A percentile compares a stretch with the other conserved stretches of the same genome.
Evolutionary conservation across 1,140 invertebrate species (phyloP).

Genomic region (Drosophila baimaii): DNA sequence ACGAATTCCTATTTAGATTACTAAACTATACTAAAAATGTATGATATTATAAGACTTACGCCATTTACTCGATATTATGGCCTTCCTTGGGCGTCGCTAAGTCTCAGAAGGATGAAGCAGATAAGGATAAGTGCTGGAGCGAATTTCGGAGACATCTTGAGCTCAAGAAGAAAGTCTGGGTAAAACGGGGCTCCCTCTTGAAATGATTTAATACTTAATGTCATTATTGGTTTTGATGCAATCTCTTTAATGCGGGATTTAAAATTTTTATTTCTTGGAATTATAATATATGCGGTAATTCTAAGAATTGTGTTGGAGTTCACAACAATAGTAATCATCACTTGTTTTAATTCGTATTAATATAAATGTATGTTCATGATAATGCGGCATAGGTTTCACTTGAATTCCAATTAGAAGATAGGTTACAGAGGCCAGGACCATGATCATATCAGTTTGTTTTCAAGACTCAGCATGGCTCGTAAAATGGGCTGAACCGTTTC

Average conservation of each 20-base stretch:
- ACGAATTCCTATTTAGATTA: neutral
- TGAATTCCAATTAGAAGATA: no score
- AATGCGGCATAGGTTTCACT: no score
- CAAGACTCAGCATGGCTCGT: no score
- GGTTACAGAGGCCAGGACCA: no score
- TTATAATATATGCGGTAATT: neutral
- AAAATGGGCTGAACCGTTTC: no score
- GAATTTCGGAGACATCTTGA: slow-evolving; percentile 8
- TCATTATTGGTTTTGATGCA: neutral
- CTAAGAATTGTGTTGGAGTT: neutral
- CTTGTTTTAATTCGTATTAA: neutral
- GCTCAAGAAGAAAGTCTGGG: neutral
- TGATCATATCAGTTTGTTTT: no score
- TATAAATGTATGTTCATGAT: neutral
- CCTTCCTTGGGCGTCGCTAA: neutral
- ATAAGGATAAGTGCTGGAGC: neutral
- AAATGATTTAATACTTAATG: no score
- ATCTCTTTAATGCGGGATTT: neutral
- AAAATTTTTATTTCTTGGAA: neutral
- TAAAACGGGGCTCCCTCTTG: no score
- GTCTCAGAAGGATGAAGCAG: neutral
- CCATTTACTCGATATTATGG: neutral
- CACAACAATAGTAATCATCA: neutral
- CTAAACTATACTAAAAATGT: no score
- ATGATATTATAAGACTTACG: neutral